phyloP scores from a whole-genome alignment of 2,113 vertebrate genomes.

The Eurypyga helias region DNA sequence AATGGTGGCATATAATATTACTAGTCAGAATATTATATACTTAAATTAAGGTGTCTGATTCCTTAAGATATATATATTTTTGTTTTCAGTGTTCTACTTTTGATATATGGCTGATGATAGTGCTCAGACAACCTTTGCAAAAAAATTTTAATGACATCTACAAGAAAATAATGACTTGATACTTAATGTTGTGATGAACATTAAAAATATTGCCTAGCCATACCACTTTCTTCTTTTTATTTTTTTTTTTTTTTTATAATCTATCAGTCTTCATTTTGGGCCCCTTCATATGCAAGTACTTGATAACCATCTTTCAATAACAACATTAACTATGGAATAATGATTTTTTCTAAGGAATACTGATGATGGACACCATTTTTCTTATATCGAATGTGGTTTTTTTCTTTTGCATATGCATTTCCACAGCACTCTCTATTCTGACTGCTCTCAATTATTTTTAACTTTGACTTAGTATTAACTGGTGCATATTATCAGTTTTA shows the following conservation, averaged over 20 bases:
- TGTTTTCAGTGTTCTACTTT: not conserved
- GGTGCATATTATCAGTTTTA: not conserved
- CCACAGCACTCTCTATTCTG: not conserved
- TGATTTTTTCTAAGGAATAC: not conserved
- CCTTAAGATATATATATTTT: not conserved
- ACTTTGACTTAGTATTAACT: not conserved
- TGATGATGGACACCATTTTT: not conserved
- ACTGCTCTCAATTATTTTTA: not conserved
- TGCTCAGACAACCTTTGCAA: not conserved
- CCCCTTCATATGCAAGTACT: not conserved
- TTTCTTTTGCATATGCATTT: not conserved
- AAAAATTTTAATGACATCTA: not conserved
- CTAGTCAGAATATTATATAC: not conserved
- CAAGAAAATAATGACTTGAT: not conserved
- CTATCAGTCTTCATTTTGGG: not conserved
- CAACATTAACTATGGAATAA: not conserved
- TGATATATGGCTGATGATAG: not conserved
- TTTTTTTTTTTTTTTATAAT: not conserved
- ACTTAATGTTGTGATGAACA: not conserved
- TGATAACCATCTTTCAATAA: not conserved
- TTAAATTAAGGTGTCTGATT: not conserved
- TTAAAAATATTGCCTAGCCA: not conserved
- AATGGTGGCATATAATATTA: not conserved
- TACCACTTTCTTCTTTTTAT: not conserved
- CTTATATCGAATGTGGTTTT: not conserved